A percentile compares a stretch with the other conserved stretches of the same genome.
These are phyloP conservation scores for Drosophila phalerata DNA, from an alignment of 2,888 invertebrate genomes.

Conservation along the genomic window DNA sequence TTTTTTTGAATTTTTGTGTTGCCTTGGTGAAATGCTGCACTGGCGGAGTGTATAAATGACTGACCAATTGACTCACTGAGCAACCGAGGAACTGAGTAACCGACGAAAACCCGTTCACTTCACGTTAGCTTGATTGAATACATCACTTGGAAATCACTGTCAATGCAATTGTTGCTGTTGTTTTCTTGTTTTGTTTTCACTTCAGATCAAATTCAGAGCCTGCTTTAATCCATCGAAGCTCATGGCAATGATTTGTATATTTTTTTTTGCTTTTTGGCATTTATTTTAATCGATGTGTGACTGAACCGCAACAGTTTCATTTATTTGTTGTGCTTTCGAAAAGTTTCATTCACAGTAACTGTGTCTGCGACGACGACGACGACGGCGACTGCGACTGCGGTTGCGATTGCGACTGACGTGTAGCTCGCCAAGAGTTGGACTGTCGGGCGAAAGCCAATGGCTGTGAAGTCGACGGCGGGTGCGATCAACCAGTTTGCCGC, in stretches of 20 bases:
- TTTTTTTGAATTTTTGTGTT: conserved; percentile 22
- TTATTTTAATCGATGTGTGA: conserved; percentile 47
- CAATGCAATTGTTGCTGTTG: conserved; percentile 65
- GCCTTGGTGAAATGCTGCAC: conserved; percentile 66
- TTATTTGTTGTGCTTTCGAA: conserved; percentile 38
- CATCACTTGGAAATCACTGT: conserved; percentile 54
- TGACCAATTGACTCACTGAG: conserved; percentile 30
- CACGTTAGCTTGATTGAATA: conserved; percentile 38
- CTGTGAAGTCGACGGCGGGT: conserved; percentile 59
- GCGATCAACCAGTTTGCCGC: conserved; percentile 74
- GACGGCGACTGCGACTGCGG: conserved; percentile 11
- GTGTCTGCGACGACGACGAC: background rate
- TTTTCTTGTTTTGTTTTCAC: conserved; percentile 57
- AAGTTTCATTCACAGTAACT: conserved; percentile 10
- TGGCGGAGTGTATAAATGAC: conserved; percentile 20
- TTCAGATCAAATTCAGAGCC: conserved; percentile 26
- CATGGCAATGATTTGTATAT: conserved; percentile 37
- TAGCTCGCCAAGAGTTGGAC: conserved; percentile 69
- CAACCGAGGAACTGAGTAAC: conserved; percentile 32
- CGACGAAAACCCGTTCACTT: conserved; percentile 70
- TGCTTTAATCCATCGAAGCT: conserved; percentile 33
- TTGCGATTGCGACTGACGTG: conserved; percentile 62
- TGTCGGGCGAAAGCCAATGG: conserved; percentile 75
- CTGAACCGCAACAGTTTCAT: conserved; percentile 16
- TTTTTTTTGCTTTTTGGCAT: conserved; percentile 41